A percentile compares a stretch with the other conserved stretches of the same genome.
Conservation (phyloP, 2,113 vertebrate species). For the Apodemus sylvaticus region DNA sequence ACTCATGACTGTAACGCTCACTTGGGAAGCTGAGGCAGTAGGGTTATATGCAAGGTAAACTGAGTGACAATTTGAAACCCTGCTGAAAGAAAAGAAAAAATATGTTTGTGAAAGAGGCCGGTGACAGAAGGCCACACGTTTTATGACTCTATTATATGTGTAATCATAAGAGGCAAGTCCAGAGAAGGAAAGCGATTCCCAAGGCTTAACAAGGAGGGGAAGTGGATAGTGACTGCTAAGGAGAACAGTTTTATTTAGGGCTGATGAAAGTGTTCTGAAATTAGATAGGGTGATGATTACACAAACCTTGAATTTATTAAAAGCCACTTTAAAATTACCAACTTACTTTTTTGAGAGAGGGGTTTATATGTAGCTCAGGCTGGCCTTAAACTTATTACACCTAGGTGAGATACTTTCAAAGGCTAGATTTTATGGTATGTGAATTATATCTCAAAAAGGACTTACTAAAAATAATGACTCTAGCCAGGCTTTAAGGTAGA, state of each 20-base stretch:
- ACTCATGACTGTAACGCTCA: too few relatives aligned
- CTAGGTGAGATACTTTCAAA: slow-evolving; percentile 6
- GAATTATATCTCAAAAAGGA: background rate
- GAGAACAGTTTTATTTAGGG: background rate
- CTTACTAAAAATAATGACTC: slow-evolving; percentile 19
- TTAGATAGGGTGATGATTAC: background rate
- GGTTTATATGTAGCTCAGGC: background rate
- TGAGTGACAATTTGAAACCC: background rate
- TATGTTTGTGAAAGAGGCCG: background rate
- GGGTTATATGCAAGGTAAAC: background rate
- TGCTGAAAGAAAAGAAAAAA: background rate
- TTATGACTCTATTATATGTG: background rate
- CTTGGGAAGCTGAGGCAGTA: background rate
- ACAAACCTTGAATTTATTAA: background rate
- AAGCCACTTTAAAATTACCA: background rate
- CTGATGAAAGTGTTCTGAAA: background rate
- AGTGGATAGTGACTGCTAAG: background rate
- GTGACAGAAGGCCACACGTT: background rate
- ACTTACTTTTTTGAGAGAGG: background rate
- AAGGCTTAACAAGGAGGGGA: background rate
- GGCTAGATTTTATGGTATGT: background rate
- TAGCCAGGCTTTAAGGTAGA: background rate
- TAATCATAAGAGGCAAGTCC: background rate
- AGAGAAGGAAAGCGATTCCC: background rate
- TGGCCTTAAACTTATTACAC: background rate